Evolutionary conservation across 64 coral and sea anemone genomes (phyloP).

Genomic region (Porites australiensis): DNA sequence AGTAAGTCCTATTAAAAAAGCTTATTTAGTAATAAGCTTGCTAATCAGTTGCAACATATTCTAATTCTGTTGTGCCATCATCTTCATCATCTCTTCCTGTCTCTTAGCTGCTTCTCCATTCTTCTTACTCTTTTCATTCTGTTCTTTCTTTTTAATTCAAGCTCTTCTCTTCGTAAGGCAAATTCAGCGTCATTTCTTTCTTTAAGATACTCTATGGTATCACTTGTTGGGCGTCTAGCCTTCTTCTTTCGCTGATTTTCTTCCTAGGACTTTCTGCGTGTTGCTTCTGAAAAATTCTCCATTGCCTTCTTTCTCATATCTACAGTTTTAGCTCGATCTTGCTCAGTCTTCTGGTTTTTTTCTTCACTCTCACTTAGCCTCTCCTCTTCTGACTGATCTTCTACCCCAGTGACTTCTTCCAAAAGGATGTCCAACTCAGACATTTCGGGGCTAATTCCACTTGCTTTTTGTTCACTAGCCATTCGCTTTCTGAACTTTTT

Average conservation of each 20-base stretch:
- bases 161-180: not conserved
- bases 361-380: slow-evolving; percentile 41
- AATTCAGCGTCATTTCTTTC: slow-evolving; percentile 23
- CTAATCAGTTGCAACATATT: not conserved
- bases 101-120: slow-evolving; percentile 37
- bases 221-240: slow-evolving; percentile 15
- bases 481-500: slow-evolving; percentile 51
- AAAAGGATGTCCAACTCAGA: slow-evolving; percentile 52
- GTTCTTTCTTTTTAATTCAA: slow-evolving; percentile 33
- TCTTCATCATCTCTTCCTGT: slow-evolving; percentile 23
- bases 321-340: slow-evolving; percentile 11
- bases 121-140: slow-evolving; percentile 6
- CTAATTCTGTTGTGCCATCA: slow-evolving; percentile 40
- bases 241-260: slow-evolving; percentile 21
- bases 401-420: slow-evolving; percentile 33
- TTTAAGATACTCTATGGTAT: slow-evolving; percentile 5
- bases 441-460: slow-evolving; percentile 35
- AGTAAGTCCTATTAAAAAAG: too few relatives aligned
- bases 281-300: not conserved
- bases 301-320: slow-evolving; percentile 60
- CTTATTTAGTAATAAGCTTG: not conserved
- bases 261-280: not conserved
- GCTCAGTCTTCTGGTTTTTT: slow-evolving; percentile 44
- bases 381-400: slow-evolving; percentile 45
- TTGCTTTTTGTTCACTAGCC: slow-evolving; percentile 26